Conservation (phyloP, 2,113 vertebrate genomes). For the Cryptoleucopteryx plumbea region DNA sequence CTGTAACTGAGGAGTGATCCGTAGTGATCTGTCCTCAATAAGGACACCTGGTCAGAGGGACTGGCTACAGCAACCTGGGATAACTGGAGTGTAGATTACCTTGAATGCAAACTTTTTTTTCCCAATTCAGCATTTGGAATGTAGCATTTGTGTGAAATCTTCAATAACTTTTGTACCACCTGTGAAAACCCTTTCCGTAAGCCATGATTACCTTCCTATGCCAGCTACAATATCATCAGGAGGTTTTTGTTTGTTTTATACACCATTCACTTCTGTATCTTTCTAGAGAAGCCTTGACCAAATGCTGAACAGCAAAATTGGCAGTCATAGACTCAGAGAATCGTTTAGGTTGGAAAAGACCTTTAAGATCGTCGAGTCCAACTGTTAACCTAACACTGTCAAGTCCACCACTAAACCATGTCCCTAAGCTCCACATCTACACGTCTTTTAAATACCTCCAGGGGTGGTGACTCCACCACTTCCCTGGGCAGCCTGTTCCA, state of each 20-base stretch:
- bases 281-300: not conserved
- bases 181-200: not conserved
- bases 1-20: not conserved
- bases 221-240: not conserved
- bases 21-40: not conserved
- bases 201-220: not conserved
- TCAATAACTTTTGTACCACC: not conserved
- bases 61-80: not conserved
- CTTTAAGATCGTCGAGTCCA: not conserved
- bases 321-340: not conserved
- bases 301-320: not conserved
- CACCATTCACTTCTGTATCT: not conserved
- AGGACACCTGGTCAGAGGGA: not conserved
- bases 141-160: not conserved
- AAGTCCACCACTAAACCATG: too few relatives aligned
- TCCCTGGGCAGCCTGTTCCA: too few relatives aligned
- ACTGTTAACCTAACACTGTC: not conserved
- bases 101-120: fast-evolving
- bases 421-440: too few relatives aligned
- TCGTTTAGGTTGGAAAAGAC: not conserved
- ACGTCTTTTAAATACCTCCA: too few relatives aligned
- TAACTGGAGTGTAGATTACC: not conserved
- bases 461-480: too few relatives aligned
- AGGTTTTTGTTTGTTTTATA: not conserved
- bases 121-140: fast-evolving